Percentiles rank a stretch among this genome's conserved stretches.
Conservation (phyloP, 35 echinoderm and acorn worm genomes). For the Lytechinus pictus region DNA sequence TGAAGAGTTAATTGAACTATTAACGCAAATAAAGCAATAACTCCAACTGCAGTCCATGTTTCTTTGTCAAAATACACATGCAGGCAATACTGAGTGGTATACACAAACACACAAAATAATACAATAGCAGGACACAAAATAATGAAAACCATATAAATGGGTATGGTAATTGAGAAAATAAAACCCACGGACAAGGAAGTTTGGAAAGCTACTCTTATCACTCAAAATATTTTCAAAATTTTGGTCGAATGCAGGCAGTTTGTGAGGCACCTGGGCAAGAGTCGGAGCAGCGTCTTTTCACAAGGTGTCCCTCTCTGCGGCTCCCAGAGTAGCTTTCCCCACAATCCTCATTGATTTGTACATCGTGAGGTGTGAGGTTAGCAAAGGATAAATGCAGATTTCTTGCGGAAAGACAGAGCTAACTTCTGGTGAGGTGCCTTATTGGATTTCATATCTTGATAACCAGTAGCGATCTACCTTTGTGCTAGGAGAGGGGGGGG, state of each 20-base stretch:
- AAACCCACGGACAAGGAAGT: background rate
- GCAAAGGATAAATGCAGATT: too few relatives aligned
- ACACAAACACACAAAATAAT: background rate
- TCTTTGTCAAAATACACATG: background rate
- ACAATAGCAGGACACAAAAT: background rate
- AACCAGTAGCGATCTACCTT: too few relatives aligned
- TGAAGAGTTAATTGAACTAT: background rate
- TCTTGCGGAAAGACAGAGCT: too few relatives aligned
- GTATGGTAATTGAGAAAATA: background rate
- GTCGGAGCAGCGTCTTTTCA: background rate
- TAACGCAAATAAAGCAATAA: background rate
- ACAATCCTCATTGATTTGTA: too few relatives aligned
- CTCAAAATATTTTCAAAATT: background rate
- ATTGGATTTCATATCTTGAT: too few relatives aligned
- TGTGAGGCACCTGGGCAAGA: too few relatives aligned
- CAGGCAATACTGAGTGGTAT: slow-evolving; percentile 10
- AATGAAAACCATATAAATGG: background rate
- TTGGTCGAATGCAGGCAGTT: too few relatives aligned
- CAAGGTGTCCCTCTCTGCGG: background rate
- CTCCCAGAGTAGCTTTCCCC: too few relatives aligned
- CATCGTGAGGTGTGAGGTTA: too few relatives aligned
- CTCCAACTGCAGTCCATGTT: background rate
- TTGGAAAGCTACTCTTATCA: background rate
- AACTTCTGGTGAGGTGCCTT: too few relatives aligned
- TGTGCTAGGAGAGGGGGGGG: too few relatives aligned